A percentile compares a stretch with the other conserved stretches of the same genome.
Evolutionary conservation across 2,797 vertebrate genomes (phyloP).

Genomic region (Sebastes iracundus): DNA sequence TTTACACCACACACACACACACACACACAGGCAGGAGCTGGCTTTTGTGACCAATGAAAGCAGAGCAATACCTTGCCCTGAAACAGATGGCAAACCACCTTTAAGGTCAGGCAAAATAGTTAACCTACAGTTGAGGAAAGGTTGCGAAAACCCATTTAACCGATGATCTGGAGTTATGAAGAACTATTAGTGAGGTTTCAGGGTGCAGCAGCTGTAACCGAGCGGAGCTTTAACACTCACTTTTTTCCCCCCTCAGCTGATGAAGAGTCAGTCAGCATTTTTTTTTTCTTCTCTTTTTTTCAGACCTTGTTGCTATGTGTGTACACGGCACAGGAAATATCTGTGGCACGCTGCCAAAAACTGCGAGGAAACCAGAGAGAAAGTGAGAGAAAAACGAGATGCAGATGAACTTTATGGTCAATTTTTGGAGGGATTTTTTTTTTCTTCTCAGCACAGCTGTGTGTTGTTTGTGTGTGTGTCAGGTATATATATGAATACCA

Average conservation of each 20-base stretch:
- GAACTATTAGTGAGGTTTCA: neutral
- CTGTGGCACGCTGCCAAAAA: slow-evolving; percentile 62
- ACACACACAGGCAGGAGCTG: neutral
- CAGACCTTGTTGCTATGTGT: slow-evolving; percentile 52
- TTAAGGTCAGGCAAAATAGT: slow-evolving; percentile 9
- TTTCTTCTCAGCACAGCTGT: slow-evolving; percentile 8
- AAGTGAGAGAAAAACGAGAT: slow-evolving; percentile 43
- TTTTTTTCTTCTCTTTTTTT: neutral
- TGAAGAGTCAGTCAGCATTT: slow-evolving; percentile 56
- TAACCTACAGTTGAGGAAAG: slow-evolving; percentile 10
- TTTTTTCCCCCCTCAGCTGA: slow-evolving; percentile 27
- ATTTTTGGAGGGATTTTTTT: slow-evolving; percentile 19
- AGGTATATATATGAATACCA: slow-evolving; percentile 2
- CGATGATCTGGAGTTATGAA: neutral
- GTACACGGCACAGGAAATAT: slow-evolving; percentile 62
- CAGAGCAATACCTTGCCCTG: neutral
- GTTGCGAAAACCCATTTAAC: slow-evolving; percentile 12
- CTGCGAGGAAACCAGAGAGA: slow-evolving; percentile 52
- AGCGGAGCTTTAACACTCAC: neutral
- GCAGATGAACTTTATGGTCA: slow-evolving; percentile 53
- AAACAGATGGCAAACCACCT: slow-evolving; percentile 13
- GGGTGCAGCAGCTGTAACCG: neutral
- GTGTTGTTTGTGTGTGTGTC: slow-evolving; percentile 22
- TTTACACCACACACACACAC: neutral
- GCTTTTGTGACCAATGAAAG: neutral